Conservation (phyloP, 1,140 invertebrate species). For the Pararge aegeria region DNA sequence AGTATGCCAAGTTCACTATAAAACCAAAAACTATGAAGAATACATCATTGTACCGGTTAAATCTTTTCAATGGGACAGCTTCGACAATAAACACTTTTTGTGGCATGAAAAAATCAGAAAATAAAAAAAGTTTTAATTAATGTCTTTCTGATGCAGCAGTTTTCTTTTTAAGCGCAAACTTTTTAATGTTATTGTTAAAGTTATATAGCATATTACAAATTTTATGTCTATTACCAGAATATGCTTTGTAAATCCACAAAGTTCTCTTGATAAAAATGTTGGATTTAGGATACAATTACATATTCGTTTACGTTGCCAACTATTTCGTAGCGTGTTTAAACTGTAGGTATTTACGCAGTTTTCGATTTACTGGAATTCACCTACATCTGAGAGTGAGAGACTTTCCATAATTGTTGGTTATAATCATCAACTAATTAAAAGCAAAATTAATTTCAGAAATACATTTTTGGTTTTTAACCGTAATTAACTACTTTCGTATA, state of each 20-base stretch:
- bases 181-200: conserved; percentile 61
- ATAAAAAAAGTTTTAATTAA: conserved; percentile 44
- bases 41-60: no score
- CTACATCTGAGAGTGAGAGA: no score
- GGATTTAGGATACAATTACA: conserved; percentile 59
- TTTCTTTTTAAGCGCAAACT: conserved; percentile 46
- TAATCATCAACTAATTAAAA: no score
- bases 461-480: no score
- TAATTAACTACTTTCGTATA: no score
- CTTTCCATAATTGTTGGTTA: no score
- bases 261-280: conserved; percentile 58
- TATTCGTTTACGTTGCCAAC: conserved; percentile 57
- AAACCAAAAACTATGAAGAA: no score
- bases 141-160: conserved; percentile 42
- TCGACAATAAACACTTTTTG: not conserved
- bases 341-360: no score
- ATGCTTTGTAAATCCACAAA: conserved; percentile 46
- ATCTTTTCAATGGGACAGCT: not conserved
- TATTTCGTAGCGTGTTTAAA: no score
- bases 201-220: conserved; percentile 54
- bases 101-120: conserved; percentile 1
- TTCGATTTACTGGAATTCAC: no score
- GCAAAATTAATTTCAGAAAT: no score
- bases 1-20: no score
- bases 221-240: conserved; percentile 42